phyloP scores from a whole-genome alignment of 2,797 vertebrate species.

The Dermochelys coriacea region DNA sequence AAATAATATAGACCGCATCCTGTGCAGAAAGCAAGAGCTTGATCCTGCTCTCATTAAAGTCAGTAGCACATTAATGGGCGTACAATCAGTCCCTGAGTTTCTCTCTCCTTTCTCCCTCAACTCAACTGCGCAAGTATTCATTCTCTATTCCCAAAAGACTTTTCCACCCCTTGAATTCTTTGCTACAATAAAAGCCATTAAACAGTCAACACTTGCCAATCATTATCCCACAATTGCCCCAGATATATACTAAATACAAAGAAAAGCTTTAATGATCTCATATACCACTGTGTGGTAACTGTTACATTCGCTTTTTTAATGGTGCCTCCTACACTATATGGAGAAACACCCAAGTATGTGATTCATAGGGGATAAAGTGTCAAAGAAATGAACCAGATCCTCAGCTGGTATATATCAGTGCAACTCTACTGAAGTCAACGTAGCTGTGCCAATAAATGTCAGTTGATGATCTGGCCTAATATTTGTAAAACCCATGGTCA shows the following conservation, averaged over 20 bases:
- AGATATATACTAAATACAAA: neutral
- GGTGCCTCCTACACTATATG: neutral
- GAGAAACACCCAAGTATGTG: fast-evolving
- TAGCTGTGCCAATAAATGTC: neutral
- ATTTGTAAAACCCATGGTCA: neutral
- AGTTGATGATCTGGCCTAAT: neutral
- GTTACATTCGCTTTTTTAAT: neutral
- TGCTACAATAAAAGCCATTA: neutral
- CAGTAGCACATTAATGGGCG: neutral
- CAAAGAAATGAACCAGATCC: neutral
- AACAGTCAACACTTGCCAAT: neutral
- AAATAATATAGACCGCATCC: neutral
- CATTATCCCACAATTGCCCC: neutral
- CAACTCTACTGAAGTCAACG: neutral
- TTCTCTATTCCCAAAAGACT: neutral
- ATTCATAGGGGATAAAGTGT: neutral
- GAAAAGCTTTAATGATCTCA: neutral
- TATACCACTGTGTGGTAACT: neutral
- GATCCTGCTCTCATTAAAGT: neutral
- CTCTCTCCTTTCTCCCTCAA: neutral
- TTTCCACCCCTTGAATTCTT: neutral
- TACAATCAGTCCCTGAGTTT: neutral
- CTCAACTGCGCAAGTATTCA: neutral
- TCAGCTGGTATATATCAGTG: neutral
- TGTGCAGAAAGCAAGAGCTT: neutral